Conservation (phyloP, 1,140 invertebrate species). For the Eupristina koningsbergeri region DNA sequence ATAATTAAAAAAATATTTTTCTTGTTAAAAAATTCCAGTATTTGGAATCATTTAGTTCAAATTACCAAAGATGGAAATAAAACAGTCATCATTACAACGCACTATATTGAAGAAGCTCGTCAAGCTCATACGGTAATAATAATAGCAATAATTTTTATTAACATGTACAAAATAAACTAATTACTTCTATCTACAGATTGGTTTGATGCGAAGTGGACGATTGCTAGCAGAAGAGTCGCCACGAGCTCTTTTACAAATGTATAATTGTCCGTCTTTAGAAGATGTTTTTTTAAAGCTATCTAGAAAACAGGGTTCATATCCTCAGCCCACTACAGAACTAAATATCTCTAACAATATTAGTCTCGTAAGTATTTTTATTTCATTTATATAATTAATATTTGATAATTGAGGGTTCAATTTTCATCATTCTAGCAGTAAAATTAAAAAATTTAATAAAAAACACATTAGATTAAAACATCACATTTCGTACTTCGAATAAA, state of each 20-base stretch:
- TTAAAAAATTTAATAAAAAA: too few species aligned
- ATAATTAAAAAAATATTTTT: not conserved
- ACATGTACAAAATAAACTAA: too few species aligned
- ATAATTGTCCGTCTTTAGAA: constrained; percentile 88
- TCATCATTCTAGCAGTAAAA: too few species aligned
- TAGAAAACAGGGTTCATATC: constrained; percentile 75
- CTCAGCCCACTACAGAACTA: constrained; percentile 75
- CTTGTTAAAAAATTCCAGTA: constrained; percentile 74
- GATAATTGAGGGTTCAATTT: too few species aligned
- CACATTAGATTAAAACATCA: too few species aligned
- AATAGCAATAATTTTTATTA: too few species aligned
- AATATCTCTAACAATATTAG: constrained; percentile 86
- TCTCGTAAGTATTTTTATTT: constrained; percentile 70
- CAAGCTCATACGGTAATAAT: constrained; percentile 86
- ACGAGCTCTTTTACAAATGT: constrained; percentile 85
- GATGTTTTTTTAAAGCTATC: constrained; percentile 95
- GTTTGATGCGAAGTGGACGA: constrained; percentile 93
- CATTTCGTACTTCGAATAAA: too few species aligned
- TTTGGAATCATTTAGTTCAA: constrained; percentile 92
- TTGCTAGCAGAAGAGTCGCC: constrained; percentile 94
- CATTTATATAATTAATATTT: too few species aligned
- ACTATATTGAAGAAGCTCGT: constrained; percentile 94
- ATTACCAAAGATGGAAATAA: constrained; percentile 87
- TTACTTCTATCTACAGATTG: constrained; percentile 78
- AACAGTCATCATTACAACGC: constrained; percentile 94